These are phyloP conservation scores for Tenrec ecaudatus DNA, from an alignment of 2,113 vertebrate species.

Conservation along the genomic window DNA sequence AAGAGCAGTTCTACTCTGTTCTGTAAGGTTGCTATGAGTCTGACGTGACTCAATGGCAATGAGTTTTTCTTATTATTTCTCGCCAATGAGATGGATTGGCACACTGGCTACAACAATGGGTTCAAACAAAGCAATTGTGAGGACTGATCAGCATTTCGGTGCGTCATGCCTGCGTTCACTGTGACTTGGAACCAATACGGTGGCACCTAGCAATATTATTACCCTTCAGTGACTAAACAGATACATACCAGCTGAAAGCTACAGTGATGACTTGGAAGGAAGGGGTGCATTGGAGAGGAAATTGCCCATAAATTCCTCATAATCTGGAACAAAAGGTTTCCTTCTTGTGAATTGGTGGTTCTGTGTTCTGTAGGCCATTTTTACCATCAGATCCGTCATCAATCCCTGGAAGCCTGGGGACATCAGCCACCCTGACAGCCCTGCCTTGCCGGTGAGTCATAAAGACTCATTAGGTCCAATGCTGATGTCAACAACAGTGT, in stretches of 20 bases:
- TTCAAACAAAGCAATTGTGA: no score
- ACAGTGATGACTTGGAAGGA: background rate
- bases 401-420: background rate
- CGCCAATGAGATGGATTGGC: no score
- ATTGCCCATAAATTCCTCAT: background rate
- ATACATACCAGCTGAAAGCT: background rate
- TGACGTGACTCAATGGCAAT: no score
- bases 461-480: conserved; percentile 6
- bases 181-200: no score
- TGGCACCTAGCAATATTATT: background rate
- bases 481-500: background rate
- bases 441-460: background rate
- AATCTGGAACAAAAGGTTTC: conserved; percentile 9
- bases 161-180: no score
- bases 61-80: no score
- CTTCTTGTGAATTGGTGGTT: background rate
- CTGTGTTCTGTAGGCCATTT: background rate
- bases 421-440: background rate
- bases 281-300: background rate
- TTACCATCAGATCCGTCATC: background rate
- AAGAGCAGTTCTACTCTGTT: no score
- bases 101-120: no score
- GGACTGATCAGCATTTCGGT: no score
- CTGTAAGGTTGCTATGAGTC: no score
- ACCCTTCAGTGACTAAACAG: background rate